Evolutionary conservation across 2,113 vertebrate species (phyloP).

Genomic region (Typhlomys cinereus): DNA sequence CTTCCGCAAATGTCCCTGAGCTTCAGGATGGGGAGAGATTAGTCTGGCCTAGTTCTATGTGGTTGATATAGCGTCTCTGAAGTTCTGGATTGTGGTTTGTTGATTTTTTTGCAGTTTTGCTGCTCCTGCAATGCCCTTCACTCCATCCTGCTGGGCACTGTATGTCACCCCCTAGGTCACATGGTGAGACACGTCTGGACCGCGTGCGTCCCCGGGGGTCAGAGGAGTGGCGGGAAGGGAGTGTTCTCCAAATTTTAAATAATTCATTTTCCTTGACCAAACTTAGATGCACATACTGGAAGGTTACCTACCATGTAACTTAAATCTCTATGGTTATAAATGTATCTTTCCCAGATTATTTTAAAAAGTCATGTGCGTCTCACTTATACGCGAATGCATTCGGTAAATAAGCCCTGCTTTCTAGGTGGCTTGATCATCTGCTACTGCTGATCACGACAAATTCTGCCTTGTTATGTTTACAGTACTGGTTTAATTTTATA

Average conservation of each 20-base stretch:
- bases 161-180: too few species aligned
- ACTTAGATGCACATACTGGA: not conserved
- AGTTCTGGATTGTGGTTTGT: too few species aligned
- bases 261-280: not conserved
- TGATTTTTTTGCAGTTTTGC: too few species aligned
- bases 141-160: too few species aligned
- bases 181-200: too few species aligned
- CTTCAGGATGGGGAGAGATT: too few species aligned
- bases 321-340: not conserved
- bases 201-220: too few species aligned
- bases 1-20: too few species aligned
- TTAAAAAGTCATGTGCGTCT: not conserved
- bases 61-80: too few species aligned
- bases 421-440: not conserved
- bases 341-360: not conserved
- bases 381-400: not conserved
- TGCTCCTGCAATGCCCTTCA: too few species aligned
- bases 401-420: conserved; percentile 8
- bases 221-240: too few species aligned
- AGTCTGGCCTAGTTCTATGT: too few species aligned
- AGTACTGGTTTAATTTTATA: not conserved
- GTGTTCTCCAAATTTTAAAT: not conserved
- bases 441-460: not conserved
- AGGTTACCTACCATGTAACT: not conserved
- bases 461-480: not conserved